Evolutionary conservation across 2,113 vertebrate genomes (phyloP), one percentile per base, ranked within the genome.

Genomic region (Dasyurus viverrinus): DNA sequence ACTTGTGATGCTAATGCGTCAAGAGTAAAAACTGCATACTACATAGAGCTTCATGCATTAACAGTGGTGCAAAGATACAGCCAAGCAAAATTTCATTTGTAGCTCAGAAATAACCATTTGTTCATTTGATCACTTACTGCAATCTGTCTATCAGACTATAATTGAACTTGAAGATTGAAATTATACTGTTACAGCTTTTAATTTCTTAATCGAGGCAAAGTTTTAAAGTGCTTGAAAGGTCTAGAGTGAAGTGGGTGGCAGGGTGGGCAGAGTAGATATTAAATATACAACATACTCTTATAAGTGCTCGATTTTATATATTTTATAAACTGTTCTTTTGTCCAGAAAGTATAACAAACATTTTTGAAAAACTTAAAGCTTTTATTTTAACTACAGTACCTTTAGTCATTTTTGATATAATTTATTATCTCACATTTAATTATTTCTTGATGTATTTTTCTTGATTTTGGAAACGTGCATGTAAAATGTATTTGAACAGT

Each of bases 1-100:
- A 97, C 98, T 98, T 96, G 98, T 98, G 98, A 98, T 99, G 98
- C 99, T 99, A 98, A 98, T 98, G 98, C 97, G 97, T 98, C 98
- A 96, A 96, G 98, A 98, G 98, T 97, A 97, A 97, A 96, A 97
- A 54, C 97, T 95, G 97, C 96, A 16, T 53, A 2, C 97, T 97
- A 76, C 98, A 12, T 10, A 55, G 96, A 98, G 98, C 98, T 97
- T 89, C 97, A 26, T 55, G 97, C 96, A 54, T 96, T 97, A 96
- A 89, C 96, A 94, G 96, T 48, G 92, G 94, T 27, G 53, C 93
- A 57, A 92, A 96, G 98, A 93, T 30, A 36, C 27, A 93, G 95
- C 97, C n/a, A 2, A 9, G 98, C 95, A 84, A 96, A 93, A 95
- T 93, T 92, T 96, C 93, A 60, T 93, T 92, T 93, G 90, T 95